These are phyloP conservation scores for Catharus fuscescens DNA, from an alignment of 2,113 vertebrate genomes.

Conservation along the genomic window DNA sequence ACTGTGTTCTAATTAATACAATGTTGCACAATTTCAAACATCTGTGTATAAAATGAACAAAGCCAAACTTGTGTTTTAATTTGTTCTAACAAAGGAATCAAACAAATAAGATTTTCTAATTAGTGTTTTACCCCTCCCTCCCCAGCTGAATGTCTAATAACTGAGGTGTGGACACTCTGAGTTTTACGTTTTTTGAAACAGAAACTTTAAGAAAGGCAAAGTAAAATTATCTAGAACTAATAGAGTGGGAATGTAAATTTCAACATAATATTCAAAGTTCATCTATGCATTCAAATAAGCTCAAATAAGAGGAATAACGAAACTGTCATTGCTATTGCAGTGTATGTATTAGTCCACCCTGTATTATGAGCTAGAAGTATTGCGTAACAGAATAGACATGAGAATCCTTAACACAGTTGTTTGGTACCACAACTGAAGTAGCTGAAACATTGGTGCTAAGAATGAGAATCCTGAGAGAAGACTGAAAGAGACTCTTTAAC, in stretches of 20 bases:
- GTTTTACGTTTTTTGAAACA: background rate
- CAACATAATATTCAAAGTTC: background rate
- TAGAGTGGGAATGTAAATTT: background rate
- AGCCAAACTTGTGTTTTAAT: background rate
- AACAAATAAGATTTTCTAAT: background rate
- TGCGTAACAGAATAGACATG: background rate
- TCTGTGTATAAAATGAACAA: slow-evolving; percentile 32
- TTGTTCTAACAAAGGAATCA: background rate
- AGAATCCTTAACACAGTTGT: background rate
- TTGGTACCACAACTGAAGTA: background rate
- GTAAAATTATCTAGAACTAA: background rate
- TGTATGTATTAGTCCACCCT: background rate
- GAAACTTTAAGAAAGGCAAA: background rate
- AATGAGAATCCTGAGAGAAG: background rate
- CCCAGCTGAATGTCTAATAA: background rate
- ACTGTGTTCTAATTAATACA: slow-evolving; percentile 38
- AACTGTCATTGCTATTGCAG: background rate
- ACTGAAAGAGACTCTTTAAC: background rate
- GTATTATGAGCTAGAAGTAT: background rate
- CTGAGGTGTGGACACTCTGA: background rate
- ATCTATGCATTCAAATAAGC: background rate
- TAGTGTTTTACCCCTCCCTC: background rate
- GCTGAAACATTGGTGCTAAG: background rate
- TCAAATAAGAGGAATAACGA: background rate
- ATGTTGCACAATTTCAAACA: slow-evolving; percentile 5